Evolutionary conservation across 2,797 vertebrate genomes (phyloP).

Genomic region (Melanotaenia boesemani): DNA sequence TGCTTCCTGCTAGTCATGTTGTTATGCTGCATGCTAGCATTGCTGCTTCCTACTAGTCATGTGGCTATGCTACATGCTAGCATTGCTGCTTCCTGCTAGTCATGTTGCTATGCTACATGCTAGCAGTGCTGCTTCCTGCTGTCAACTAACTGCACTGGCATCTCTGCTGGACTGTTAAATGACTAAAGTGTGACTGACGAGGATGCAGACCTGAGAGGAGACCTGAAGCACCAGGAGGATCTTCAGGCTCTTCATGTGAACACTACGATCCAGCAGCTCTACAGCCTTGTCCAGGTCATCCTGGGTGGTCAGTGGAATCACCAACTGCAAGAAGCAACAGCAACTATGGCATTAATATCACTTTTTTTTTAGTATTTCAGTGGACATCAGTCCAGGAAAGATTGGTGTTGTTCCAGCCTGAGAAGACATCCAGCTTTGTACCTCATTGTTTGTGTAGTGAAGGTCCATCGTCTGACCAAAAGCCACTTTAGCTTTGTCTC

Average conservation of each 20-base stretch:
- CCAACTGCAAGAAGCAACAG: conserved; percentile 81
- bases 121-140: too few relatives aligned
- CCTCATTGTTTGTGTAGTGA: conserved; percentile 99
- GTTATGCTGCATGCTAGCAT: too few relatives aligned
- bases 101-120: too few relatives aligned
- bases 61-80: too few relatives aligned
- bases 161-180: too few relatives aligned
- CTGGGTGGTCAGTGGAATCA: conserved; percentile 95
- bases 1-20: too few relatives aligned
- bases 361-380: background rate
- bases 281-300: conserved; percentile 98
- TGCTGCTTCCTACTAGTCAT: too few relatives aligned
- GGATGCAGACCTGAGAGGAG: conserved; percentile 86
- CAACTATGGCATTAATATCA: background rate
- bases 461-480: conserved; percentile 98
- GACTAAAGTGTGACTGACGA: too few relatives aligned
- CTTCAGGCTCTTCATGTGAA: conserved; percentile 99
- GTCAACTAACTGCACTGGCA: too few relatives aligned
- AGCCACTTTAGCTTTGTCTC: conserved; percentile 92
- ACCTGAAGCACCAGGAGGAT: conserved; percentile 93
- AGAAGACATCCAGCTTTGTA: conserved; percentile 51
- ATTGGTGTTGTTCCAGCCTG: background rate
- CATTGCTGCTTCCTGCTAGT: too few relatives aligned
- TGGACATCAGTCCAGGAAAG: too few relatives aligned
- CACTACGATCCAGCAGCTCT: conserved; percentile 95